Evolutionary conservation across 2,888 invertebrate genomes (phyloP).

Genomic region (Xestoiulus laeticollis): DNA sequence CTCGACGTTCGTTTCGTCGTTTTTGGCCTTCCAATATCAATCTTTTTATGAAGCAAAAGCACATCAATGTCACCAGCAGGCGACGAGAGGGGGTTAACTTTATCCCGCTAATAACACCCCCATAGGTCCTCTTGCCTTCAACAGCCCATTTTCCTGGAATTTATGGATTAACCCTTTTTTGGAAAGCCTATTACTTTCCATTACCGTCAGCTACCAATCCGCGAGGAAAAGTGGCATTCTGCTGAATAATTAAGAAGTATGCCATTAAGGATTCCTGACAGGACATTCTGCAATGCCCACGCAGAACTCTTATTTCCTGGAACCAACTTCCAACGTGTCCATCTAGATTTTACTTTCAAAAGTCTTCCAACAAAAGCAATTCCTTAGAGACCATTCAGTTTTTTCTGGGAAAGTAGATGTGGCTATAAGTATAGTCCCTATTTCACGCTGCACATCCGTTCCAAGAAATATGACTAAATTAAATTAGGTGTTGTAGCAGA

Average conservation of each 20-base stretch:
- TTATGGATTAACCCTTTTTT: not conserved
- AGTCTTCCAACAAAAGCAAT: too few relatives aligned
- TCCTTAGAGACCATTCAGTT: too few relatives aligned
- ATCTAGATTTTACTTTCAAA: too few relatives aligned
- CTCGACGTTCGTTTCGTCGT: not conserved
- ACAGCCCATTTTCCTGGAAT: not conserved
- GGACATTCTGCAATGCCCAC: not conserved
- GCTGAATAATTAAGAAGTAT: not conserved
- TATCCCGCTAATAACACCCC: not conserved
- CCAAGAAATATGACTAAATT: too few relatives aligned
- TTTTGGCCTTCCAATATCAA: not conserved
- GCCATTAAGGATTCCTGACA: not conserved
- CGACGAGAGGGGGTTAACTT: not conserved
- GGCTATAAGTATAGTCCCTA: too few relatives aligned
- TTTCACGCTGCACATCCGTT: too few relatives aligned
- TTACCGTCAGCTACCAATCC: not conserved
- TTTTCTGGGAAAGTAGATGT: too few relatives aligned
- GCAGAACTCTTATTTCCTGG: not conserved
- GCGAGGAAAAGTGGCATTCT: not conserved
- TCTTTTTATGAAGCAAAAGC: constrained; percentile 9
- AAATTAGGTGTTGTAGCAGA: too few relatives aligned
- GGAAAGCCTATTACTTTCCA: not conserved
- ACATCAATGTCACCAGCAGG: constrained; percentile 9
- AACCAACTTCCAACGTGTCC: too few relatives aligned
- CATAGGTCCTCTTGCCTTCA: not conserved